Evolutionary conservation across 2,888 invertebrate species (phyloP).

Genomic region (Congeria kusceri): DNA sequence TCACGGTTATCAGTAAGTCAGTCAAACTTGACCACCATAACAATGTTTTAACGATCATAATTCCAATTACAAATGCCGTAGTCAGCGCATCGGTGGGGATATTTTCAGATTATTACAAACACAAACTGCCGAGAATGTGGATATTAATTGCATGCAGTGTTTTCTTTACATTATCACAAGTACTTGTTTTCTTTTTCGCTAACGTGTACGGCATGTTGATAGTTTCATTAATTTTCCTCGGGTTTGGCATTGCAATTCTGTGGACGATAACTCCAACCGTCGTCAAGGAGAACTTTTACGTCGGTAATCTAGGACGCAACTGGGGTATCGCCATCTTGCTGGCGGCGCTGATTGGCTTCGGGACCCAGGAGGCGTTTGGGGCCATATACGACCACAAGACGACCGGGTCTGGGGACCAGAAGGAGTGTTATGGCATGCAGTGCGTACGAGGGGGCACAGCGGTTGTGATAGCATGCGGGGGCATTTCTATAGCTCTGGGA

Average conservation of each 20-base stretch:
- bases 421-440: constrained; percentile 53
- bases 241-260: constrained; percentile 55
- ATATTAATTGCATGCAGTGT: constrained; percentile 48
- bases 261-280: constrained; percentile 66
- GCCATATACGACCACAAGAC: constrained; percentile 60
- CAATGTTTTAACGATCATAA: constrained; percentile 53
- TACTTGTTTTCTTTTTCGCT: constrained; percentile 48
- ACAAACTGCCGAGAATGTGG: constrained; percentile 52
- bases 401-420: constrained; percentile 6
- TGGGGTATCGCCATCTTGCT: constrained; percentile 69
- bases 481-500: constrained; percentile 46
- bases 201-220: constrained; percentile 41
- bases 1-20: constrained; percentile 60
- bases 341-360: constrained; percentile 57
- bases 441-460: constrained; percentile 60
- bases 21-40: constrained; percentile 47
- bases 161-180: constrained; percentile 40
- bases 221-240: constrained; percentile 60
- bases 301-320: constrained; percentile 65
- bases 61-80: constrained; percentile 64
- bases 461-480: constrained; percentile 42
- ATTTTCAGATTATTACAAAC: constrained; percentile 61
- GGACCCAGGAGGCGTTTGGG: constrained; percentile 60
- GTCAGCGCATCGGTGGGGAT: constrained; percentile 58
- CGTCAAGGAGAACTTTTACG: constrained; percentile 63